phyloP scores from a whole-genome alignment of 2,888 invertebrate genomes.

The Periphyllus acericola region DNA sequence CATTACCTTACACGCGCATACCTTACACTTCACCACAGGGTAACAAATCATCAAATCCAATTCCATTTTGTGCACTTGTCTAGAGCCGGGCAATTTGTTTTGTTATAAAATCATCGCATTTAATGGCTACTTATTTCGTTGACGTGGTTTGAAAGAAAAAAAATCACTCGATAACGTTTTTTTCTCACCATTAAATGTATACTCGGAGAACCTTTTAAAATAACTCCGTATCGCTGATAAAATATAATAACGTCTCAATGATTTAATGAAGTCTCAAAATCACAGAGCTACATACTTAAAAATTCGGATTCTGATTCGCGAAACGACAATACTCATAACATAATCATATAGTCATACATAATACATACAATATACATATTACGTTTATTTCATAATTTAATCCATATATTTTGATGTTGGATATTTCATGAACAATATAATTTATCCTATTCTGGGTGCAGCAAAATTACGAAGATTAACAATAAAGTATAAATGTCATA shows the following conservation, averaged over 20 bases:
- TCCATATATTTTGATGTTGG: too few relatives aligned
- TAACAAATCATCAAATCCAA: conserved; percentile 36
- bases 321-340: background rate
- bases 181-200: background rate
- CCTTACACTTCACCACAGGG: background rate
- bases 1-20: background rate
- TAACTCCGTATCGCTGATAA: background rate
- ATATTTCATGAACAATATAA: too few relatives aligned
- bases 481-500: too few relatives aligned
- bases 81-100: conserved; percentile 16
- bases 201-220: background rate
- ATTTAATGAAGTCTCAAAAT: background rate
- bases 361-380: too few relatives aligned
- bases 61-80: conserved; percentile 11
- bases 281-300: background rate
- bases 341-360: too few relatives aligned
- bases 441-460: too few relatives aligned
- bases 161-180: conserved; percentile 22
- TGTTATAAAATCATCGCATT: conserved; percentile 38
- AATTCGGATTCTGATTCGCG: background rate
- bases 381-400: too few relatives aligned
- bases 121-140: conserved; percentile 23
- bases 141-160: conserved; percentile 2
- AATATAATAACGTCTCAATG: too few relatives aligned
- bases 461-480: too few relatives aligned